Evolutionary conservation across 2,888 invertebrate genomes (phyloP), one percentile per base, ranked within the genome.

Genomic region (Carpatolechia fugitivella): DNA sequence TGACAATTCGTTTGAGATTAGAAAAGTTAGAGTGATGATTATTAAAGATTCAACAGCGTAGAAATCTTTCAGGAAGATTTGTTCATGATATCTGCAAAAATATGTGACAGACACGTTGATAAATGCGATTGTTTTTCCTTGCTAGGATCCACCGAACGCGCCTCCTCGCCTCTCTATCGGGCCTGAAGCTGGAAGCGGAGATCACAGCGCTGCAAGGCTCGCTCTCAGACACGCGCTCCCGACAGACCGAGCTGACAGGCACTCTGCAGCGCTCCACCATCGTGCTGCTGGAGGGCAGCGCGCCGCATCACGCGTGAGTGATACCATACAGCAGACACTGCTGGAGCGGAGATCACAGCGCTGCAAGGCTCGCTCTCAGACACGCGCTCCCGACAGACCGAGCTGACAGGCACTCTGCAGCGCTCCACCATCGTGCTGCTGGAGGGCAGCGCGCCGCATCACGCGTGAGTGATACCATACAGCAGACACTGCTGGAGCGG

Each of bases 341-440:
- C n/a, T n/a, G 98, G 99, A 81, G 98, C 98, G 0, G 98, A 98
- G 87, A 95, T 99, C 55, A 96, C 96, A 13, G 96, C 96, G 56
- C 91, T 98, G 8, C 97, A 98, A 76, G 95, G 96, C n/a, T 97
- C 97, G 66, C 91, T 97, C 33, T 97, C 97, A 0, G 97, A 97
- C 76, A 94, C 97, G n/a, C 97, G 97, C 69, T 95, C 96, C 69
- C 93, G 95, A 0, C 96, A 96, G 75, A 94, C 95, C 82, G 95
- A 96, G 44, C 90, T 97, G 18, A 96, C 96, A 1, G 98, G 97
- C 7, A 97, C 97, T 84, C 94, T 98, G 16, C 98, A 98, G 0
- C 92, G 97, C 55, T 96, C 98, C 16, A 97, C 96, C 95, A 97
- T 98, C 60, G 96, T 97, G 48, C 88, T 98, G 56, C 87, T 98